Evolutionary conservation across 2,113 vertebrate genomes (phyloP).

Genomic region (Coracopsis vasa): DNA sequence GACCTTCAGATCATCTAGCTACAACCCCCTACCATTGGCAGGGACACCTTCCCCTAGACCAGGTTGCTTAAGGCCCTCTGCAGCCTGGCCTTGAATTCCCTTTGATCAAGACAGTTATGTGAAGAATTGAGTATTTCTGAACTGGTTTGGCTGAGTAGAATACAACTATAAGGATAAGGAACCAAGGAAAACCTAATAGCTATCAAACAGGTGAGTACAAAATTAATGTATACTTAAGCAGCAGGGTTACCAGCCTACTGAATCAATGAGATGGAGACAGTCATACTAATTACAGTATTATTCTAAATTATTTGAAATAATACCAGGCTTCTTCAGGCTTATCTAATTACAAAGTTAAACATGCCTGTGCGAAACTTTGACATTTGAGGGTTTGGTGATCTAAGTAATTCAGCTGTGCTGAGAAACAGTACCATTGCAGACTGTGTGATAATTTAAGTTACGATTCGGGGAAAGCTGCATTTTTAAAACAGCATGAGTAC

Average conservation of each 20-base stretch:
- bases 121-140: not conserved
- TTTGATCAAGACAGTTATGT: not conserved
- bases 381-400: not conserved
- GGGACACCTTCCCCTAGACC: not conserved
- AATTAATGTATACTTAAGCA: not conserved
- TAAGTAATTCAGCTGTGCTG: not conserved
- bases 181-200: not conserved
- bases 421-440: not conserved
- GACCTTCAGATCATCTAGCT: not conserved
- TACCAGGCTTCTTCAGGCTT: not conserved
- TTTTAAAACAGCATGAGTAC: not conserved
- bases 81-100: not conserved
- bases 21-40: not conserved
- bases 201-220: not conserved
- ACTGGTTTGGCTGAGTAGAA: not conserved
- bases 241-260: not conserved
- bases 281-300: not conserved
- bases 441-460: not conserved
- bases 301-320: not conserved
- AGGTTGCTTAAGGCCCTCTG: not conserved
- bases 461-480: not conserved
- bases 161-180: not conserved
- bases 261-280: not conserved
- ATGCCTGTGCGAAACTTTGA: not conserved
- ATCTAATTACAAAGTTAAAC: not conserved